Evolutionary conservation across 2,113 vertebrate genomes (phyloP), one percentile per base, ranked within the genome.

Genomic region (Polyodon spathula): DNA sequence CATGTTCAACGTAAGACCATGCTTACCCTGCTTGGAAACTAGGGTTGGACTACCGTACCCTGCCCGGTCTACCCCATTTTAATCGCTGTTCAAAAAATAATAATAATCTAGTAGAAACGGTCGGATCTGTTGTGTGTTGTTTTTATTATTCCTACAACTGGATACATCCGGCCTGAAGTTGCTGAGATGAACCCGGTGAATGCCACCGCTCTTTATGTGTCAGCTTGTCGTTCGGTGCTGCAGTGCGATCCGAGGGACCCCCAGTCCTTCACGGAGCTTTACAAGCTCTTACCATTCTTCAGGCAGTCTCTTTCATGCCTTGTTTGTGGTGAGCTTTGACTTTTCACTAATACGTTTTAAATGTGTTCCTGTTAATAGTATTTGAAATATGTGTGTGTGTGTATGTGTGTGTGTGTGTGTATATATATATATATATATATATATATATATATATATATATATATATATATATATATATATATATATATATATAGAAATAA

Each of bases 181-280:
- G 80, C 86, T 85, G 91, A 89, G 78, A 97, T 97, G 94, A 95
- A 95, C 89, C 93, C 93, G 54, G 90, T 91, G 69, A 94, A 91
- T 86, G 91, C 92, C 67, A 95, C 94, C 81, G 77, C 90, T 79
- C 83, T 97, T 78, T 97, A 94, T 86, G 91, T 97, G 84, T 93
- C 94, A 76, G 91, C 92, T 80, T 95, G 91, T 84, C 93, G 94
- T 81, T 89, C 94, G 76, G 92, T 95, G 81, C 89, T 97, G 86
- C 91, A 91, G 88, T 94, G 95, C 87, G 89, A 94, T 76, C 90
- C 92, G 62, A 88, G 88, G 78, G 86, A 92, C 69, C 92, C 90
- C 60, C 86, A 92, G 76, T 89, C 89, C 66, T 89, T 92, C 60
- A 71, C 83, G 12, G 93, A 94, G 67, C 90, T 97, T 84, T 94